phyloP scores from a whole-genome alignment of 1,140 invertebrate genomes.

The Ceratina australensis region DNA sequence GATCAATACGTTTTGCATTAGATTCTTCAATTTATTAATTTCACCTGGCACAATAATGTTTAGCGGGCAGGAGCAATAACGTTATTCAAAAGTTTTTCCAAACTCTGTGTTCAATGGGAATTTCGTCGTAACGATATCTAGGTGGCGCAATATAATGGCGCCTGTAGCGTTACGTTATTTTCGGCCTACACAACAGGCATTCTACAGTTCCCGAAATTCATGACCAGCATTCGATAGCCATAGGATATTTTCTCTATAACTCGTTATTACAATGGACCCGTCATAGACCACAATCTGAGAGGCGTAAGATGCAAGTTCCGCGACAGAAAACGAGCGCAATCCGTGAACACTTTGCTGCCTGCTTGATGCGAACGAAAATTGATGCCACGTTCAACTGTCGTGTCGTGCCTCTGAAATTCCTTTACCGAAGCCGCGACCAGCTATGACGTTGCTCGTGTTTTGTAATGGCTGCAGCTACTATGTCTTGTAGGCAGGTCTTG shows the following conservation, averaged over 20 bases:
- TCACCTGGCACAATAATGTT: conserved; percentile 23
- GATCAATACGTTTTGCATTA: not conserved
- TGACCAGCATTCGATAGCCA: conserved; percentile 42
- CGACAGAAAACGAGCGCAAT: not conserved
- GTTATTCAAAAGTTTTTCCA: conserved; percentile 67
- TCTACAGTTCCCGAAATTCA: conserved; percentile 54
- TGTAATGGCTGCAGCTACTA: conserved; percentile 34
- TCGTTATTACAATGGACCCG: conserved; percentile 8
- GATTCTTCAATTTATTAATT: conserved; percentile 39
- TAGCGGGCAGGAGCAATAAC: conserved; percentile 41
- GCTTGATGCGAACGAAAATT: not conserved
- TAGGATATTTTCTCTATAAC: conserved; percentile 34
- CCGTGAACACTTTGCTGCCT: not conserved
- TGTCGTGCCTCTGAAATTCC: conserved; percentile 27
- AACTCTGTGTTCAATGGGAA: conserved; percentile 58
- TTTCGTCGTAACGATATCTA: conserved; percentile 65
- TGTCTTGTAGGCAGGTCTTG: not conserved
- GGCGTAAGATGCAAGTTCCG: not conserved
- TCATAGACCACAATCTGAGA: conserved; percentile 24
- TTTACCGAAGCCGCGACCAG: conserved; percentile 19
- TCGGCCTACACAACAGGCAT: conserved; percentile 47
- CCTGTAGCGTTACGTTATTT: conserved; percentile 54
- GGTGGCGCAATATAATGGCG: conserved; percentile 70
- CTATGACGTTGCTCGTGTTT: conserved; percentile 36
- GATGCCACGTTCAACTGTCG: conserved; percentile 43